Percentiles rank a stretch among this genome's conserved stretches.
These are phyloP conservation scores for Formica selysi DNA, from an alignment of 1,140 invertebrate genomes.

Conservation along the genomic window DNA sequence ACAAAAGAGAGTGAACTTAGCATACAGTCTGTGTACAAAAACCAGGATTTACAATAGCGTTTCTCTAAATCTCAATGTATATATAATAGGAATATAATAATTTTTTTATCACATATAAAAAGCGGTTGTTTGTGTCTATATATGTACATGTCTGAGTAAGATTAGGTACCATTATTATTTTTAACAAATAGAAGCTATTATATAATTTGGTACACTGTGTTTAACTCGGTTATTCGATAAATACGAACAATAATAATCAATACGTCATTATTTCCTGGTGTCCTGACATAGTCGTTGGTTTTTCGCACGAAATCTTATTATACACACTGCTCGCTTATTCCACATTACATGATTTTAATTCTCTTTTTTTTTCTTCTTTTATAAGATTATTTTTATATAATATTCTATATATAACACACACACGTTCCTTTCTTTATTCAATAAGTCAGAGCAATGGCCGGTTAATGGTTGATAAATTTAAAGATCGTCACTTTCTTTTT, in stretches of 20 bases:
- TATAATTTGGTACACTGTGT: slow-evolving; percentile 79
- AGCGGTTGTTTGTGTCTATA: slow-evolving; percentile 80
- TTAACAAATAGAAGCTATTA: slow-evolving; percentile 79
- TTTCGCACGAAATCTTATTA: slow-evolving; percentile 73
- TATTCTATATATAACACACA: slow-evolving; percentile 79
- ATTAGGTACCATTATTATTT: slow-evolving; percentile 81
- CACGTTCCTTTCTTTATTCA: slow-evolving; percentile 67
- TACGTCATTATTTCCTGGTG: slow-evolving; percentile 76
- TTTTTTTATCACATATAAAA: slow-evolving; percentile 86
- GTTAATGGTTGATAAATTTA: slow-evolving; percentile 74
- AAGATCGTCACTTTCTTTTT: slow-evolving; percentile 53
- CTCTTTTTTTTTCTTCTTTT: slow-evolving; percentile 65
- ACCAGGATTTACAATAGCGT: slow-evolving; percentile 84
- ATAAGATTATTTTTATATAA: slow-evolving; percentile 73
- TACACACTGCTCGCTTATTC: slow-evolving; percentile 68
- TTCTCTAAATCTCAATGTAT: slow-evolving; percentile 80
- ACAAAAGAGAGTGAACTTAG: slow-evolving; percentile 77
- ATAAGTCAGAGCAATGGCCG: slow-evolving; percentile 80
- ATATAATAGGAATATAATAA: slow-evolving; percentile 85
- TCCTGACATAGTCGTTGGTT: slow-evolving; percentile 74
- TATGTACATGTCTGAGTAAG: slow-evolving; percentile 83
- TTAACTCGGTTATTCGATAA: slow-evolving; percentile 75
- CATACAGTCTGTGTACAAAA: slow-evolving; percentile 84
- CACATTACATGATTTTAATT: slow-evolving; percentile 67
- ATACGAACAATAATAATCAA: slow-evolving; percentile 75